phyloP scores from a whole-genome alignment of 2,113 vertebrate species.

The Geococcyx californianus region DNA sequence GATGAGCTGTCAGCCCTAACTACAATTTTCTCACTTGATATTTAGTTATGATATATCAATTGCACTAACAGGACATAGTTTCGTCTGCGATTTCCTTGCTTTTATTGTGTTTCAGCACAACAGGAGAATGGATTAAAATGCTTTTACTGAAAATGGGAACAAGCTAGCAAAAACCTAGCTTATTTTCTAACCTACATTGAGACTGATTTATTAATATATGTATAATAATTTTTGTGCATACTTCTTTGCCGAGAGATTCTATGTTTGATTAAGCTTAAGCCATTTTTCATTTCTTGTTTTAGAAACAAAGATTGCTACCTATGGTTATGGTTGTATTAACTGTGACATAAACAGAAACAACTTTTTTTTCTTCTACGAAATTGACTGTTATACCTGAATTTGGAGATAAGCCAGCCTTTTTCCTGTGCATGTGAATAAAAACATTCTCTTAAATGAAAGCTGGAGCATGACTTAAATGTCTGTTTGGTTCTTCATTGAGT shows the following conservation, averaged over 20 bases:
- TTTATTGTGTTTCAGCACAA: not conserved
- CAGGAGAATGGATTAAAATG: not conserved
- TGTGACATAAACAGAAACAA: not conserved
- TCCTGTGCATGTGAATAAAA: not conserved
- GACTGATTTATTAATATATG: not conserved
- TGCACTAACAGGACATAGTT: not conserved
- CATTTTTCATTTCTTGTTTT: not conserved
- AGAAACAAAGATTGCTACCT: not conserved
- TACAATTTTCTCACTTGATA: not conserved
- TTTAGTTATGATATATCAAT: not conserved
- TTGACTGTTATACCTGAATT: not conserved
- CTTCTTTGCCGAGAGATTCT: not conserved
- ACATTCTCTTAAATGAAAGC: not conserved
- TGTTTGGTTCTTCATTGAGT: not conserved
- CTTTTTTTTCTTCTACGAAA: not conserved
- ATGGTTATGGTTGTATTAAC: not conserved
- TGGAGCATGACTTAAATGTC: not conserved
- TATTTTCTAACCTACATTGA: not conserved
- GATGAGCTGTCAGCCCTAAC: slow-evolving; percentile 7
- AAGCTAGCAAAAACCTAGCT: not conserved
- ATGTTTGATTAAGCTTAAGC: not conserved
- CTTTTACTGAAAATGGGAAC: not conserved
- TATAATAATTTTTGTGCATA: not conserved
- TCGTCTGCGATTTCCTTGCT: not conserved
- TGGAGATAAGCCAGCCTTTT: not conserved